phyloP scores from a whole-genome alignment of 2,113 vertebrate genomes.

The Aythya baeri region DNA sequence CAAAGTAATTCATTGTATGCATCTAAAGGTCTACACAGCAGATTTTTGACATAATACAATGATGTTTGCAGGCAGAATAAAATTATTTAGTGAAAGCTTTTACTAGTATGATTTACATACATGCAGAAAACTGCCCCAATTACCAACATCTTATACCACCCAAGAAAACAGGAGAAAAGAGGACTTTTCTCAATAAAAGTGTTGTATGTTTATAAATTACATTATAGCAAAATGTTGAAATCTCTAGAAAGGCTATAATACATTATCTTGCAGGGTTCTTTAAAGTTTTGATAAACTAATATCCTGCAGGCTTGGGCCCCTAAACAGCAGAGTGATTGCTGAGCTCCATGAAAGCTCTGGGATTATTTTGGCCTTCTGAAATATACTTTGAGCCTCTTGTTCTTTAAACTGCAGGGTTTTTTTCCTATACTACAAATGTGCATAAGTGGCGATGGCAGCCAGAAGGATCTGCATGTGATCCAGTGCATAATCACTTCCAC shows the following conservation, averaged over 20 bases:
- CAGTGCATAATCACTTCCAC: constrained; percentile 22
- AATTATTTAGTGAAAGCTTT: neutral
- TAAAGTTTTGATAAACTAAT: neutral
- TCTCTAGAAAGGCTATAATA: neutral
- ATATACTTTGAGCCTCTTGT: neutral
- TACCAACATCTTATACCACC: neutral
- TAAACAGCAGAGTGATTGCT: neutral
- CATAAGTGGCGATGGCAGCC: neutral
- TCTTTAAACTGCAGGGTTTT: neutral
- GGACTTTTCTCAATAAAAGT: neutral
- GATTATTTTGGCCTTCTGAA: neutral
- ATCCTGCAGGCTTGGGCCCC: neutral
- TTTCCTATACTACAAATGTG: neutral
- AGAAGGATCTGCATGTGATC: neutral
- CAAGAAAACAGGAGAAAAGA: neutral
- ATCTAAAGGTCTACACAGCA: neutral
- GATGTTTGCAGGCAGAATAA: neutral
- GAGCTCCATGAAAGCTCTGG: neutral
- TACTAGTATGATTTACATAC: neutral
- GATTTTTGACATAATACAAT: neutral
- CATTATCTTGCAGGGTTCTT: neutral
- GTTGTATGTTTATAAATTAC: neutral
- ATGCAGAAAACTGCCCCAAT: neutral
- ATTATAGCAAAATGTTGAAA: neutral
- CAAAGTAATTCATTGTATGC: neutral